Base-by-base conservation (phyloP, 2,888 invertebrate genomes). In the Ormyrus thymus region DNA sequence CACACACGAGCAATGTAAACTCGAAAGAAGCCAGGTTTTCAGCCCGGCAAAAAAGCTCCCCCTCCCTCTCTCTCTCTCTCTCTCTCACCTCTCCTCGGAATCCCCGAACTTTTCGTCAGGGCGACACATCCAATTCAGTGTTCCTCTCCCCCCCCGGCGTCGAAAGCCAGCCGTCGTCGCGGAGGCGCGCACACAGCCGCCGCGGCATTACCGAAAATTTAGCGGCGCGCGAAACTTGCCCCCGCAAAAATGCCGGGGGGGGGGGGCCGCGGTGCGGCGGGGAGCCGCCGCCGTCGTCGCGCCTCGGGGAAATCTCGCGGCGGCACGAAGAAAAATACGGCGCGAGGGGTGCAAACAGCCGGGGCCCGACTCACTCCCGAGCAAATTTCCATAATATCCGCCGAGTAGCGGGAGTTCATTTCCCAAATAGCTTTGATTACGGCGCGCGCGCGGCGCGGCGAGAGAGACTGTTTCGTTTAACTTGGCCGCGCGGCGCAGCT, bases 301-400 rank as follows among this genome's bases (percentile, higher is more conserved):
- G 45, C 68, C 75, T 66, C 75, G 59, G 59, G 68, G 61, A 53
- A 61, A 69, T 59, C 62, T 55, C 45, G 13, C 3, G 51, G 48
- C 10, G n/a, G 46, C 11, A 61, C 6, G 51, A 61, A 71, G 53
- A 61, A 71, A 71, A 71, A 71, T 45, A 29, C 29, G 29, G 29
- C 3, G 45, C 61, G 51, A 71, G 29, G 29, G 4, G 15, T 51
- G 53, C 51, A 61, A 61, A 61, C 70, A 58, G 55, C 15, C 4
- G n/a, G 48, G 59, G 50, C 43, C 29, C 29, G 29, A 29, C 29
- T 29, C 4, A 29, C 29, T 29, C 3, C 53, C 53, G 15, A 50
- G 43, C 29, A 71, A 74, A 78, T 78, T 78, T 70, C 64, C 78
- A 78, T 78, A 78, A 78, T 74, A 69, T 78, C 75, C 58, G n/a